Percentiles rank a stretch among this genome's conserved stretches.
Evolutionary conservation across 2,888 invertebrate genomes (phyloP).

Genomic region (Saturnia japonica): DNA sequence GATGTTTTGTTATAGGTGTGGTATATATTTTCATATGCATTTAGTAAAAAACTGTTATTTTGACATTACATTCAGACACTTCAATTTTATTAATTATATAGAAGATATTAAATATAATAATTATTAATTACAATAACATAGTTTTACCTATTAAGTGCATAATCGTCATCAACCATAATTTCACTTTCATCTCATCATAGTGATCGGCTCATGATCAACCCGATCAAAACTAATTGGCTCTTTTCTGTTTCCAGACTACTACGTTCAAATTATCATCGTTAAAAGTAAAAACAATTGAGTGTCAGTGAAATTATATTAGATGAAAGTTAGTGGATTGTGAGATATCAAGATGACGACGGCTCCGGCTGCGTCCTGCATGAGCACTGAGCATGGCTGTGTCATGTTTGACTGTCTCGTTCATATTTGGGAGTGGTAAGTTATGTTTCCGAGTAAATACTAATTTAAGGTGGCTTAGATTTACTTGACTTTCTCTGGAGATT

Average conservation of each 20-base stretch:
- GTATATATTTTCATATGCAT: too few species aligned
- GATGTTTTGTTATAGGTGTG: too few species aligned
- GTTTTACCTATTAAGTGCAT: not conserved
- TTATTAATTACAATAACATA: not conserved
- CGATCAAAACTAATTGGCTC: constrained; percentile 57
- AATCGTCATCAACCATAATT: constrained; percentile 41
- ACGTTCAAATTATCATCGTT: constrained; percentile 44
- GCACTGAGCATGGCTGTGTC: constrained; percentile 73
- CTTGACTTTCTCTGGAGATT: too few species aligned
- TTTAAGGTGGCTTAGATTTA: not conserved
- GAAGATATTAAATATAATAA: too few species aligned
- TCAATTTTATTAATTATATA: too few species aligned
- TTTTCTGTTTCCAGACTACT: constrained; percentile 66
- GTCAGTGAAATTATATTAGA: constrained; percentile 48
- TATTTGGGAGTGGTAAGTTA: constrained; percentile 76
- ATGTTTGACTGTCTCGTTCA: constrained; percentile 76
- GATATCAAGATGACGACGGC: constrained; percentile 61
- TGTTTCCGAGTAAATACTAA: not conserved
- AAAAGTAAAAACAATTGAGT: constrained; percentile 33
- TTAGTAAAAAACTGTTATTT: too few species aligned
- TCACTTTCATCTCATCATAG: constrained; percentile 57
- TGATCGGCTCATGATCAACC: constrained; percentile 35
- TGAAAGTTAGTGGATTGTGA: constrained; percentile 36
- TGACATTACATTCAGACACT: too few species aligned
- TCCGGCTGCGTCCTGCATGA: constrained; percentile 69